phyloP scores from a whole-genome alignment of 2,888 invertebrate genomes.

The Campoplex capitator region DNA sequence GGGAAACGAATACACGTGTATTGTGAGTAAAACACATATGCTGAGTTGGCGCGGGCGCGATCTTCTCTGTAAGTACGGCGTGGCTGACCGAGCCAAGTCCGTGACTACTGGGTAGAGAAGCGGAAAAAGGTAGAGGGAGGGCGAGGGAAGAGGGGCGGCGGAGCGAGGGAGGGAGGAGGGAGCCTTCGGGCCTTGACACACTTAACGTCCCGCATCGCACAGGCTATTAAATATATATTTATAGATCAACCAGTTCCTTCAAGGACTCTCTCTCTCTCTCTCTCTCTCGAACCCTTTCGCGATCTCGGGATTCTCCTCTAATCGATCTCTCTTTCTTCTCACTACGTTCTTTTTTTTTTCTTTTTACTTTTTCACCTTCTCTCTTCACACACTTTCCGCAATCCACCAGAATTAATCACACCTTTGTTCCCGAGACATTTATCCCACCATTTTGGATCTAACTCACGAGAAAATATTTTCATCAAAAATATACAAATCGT shows the following conservation, averaged over 20 bases:
- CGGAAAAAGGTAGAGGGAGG: background rate
- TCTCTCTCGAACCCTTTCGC: too few species aligned
- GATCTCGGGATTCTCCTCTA: constrained; percentile 61
- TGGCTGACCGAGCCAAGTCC: constrained; percentile 66
- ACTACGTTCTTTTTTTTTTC: background rate
- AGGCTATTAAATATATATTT: constrained; percentile 68
- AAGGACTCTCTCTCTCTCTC: constrained; percentile 59
- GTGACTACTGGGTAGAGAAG: constrained; percentile 52
- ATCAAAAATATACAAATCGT: constrained; percentile 7
- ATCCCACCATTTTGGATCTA: background rate
- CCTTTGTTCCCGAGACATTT: constrained; percentile 33
- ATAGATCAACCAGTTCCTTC: constrained; percentile 69
- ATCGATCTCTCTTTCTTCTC: constrained; percentile 28
- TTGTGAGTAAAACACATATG: background rate
- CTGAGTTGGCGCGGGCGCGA: background rate
- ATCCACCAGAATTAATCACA: constrained; percentile 29
- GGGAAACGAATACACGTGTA: background rate
- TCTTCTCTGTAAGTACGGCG: constrained; percentile 23
- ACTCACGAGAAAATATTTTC: background rate
- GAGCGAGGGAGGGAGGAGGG: constrained; percentile 5
- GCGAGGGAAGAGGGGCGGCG: constrained; percentile 13
- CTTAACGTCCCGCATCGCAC: constrained; percentile 66
- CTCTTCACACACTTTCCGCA: background rate
- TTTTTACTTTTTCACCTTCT: background rate
- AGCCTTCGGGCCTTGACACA: constrained; percentile 68